Base-by-base conservation (phyloP, 1,140 invertebrate species). In the Neomicropteryx cornuta region DNA sequence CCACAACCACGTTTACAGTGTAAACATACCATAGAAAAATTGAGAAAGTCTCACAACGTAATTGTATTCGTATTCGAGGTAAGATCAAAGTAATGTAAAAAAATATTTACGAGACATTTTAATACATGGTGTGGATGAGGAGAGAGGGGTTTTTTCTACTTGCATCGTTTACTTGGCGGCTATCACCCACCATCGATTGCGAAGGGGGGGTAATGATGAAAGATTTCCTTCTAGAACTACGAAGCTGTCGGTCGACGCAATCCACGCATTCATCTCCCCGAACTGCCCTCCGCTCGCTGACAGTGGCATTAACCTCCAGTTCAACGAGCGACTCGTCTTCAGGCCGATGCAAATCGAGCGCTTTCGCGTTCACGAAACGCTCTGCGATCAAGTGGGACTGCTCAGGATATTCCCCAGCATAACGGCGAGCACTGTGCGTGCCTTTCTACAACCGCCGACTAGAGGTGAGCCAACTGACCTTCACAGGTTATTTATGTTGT, bases 371-470 rank as follows among this genome's bases (percentile, higher is more conserved):
- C 79, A 88, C 44, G 68, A 76, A 4, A 73, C 71, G n/a, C 67
- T 96, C 43, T 87, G 81, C 56, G 71, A 78, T 39, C 86, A 95
- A 58, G 90, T 97, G 10, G 85, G 84, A 0, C 51, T 95, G 4
- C 56, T 97, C 5, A 70, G 89, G 11, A 72, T 97, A 46, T 96
- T 95, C 58, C 93, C 93, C 0, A 88, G 86, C 44, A 94, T 97
- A 44, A 85, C 85, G 11, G 66, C 72, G 10, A 72, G 82, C 39
- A 81, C 85, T 6, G 81, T 93, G 4, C 70, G 70, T 39, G 79
- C 84, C 1, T 89, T 93, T 52, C 64, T 95, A 17, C 77, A 83
- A 43, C 76, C 87, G 3, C 87, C 90, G 0, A 85, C 90, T 31
- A 72, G 85, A 50, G 93, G 72, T 54, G 54, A 41, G 22, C 19